phyloP scores from a whole-genome alignment of 2,797 vertebrate species.

The Tadarida brasiliensis region DNA sequence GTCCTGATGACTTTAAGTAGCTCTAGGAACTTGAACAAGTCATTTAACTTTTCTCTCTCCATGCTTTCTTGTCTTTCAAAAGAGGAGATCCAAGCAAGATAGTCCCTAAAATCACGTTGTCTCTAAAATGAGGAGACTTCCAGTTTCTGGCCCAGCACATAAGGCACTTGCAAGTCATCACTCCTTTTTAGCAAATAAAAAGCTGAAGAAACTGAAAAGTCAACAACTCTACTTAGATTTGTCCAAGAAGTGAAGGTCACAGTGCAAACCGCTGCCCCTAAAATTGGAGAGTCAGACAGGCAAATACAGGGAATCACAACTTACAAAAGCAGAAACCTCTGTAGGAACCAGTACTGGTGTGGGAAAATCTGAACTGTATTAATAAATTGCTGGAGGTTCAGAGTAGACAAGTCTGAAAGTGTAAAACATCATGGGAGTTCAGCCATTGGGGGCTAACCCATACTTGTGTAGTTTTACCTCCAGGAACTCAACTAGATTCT shows the following conservation, averaged over 20 bases:
- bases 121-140: neutral
- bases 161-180: neutral
- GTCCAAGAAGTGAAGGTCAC: neutral
- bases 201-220: neutral
- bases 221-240: neutral
- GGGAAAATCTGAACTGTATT: neutral
- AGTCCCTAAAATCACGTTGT: neutral
- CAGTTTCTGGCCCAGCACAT: neutral
- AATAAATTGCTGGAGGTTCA: neutral
- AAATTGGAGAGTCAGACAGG: neutral
- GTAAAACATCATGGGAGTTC: neutral
- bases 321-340: neutral
- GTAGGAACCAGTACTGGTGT: neutral
- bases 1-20: neutral
- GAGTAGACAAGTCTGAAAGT: neutral
- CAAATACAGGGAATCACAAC: neutral
- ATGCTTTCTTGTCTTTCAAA: constrained; percentile 2
- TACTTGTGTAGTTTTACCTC: neutral
- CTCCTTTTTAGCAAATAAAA: neutral
- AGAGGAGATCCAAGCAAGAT: neutral
- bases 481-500: neutral
- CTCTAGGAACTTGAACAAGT: neutral
- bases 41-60: neutral
- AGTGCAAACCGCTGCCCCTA: neutral
- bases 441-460: too few relatives aligned